Percentiles rank a stretch among this genome's conserved stretches.
phyloP scores from a whole-genome alignment of 2,113 vertebrate species.

The Neoarius graeffei region DNA sequence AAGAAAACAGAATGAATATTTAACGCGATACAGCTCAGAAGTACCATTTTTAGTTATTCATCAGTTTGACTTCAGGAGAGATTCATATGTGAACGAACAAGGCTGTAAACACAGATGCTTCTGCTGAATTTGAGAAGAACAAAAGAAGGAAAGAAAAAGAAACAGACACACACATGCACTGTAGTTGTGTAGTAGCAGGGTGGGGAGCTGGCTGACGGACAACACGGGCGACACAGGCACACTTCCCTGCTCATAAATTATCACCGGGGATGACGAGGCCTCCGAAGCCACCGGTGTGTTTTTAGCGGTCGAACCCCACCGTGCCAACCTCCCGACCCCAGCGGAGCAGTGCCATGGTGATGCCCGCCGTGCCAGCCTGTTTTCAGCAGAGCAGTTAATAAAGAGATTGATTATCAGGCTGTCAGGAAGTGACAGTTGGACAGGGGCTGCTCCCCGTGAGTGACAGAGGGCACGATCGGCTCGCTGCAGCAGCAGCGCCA shows the following conservation, averaged over 20 bases:
- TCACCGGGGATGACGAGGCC: conserved; percentile 51
- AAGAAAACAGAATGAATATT: conserved; percentile 33
- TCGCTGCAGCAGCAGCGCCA: conserved; percentile 76
- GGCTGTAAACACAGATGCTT: conserved; percentile 32
- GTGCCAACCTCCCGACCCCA: conserved; percentile 54
- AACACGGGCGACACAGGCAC: conserved; percentile 56
- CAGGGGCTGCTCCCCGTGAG: conserved; percentile 88
- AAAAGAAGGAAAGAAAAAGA: conserved; percentile 29
- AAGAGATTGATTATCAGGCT: conserved; percentile 97
- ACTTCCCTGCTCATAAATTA: conserved; percentile 68
- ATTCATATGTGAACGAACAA: conserved; percentile 23
- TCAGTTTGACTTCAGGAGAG: conserved; percentile 20
- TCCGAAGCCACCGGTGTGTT: conserved; percentile 52
- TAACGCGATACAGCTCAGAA: not conserved
- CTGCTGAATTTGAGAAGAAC: conserved; percentile 37
- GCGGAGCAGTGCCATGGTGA: conserved; percentile 59
- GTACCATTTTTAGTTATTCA: not conserved
- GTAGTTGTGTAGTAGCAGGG: not conserved
- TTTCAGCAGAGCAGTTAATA: conserved; percentile 92
- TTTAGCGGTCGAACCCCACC: conserved; percentile 54
- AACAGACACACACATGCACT: not conserved
- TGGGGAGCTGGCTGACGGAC: conserved; percentile 52
- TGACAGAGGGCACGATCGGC: conserved; percentile 91
- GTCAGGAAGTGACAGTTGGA: conserved; percentile 95
- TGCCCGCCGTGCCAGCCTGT: conserved; percentile 70